These are phyloP conservation scores for Vanessa cardui DNA, from an alignment of 2,888 invertebrate genomes.

Conservation along the genomic window DNA sequence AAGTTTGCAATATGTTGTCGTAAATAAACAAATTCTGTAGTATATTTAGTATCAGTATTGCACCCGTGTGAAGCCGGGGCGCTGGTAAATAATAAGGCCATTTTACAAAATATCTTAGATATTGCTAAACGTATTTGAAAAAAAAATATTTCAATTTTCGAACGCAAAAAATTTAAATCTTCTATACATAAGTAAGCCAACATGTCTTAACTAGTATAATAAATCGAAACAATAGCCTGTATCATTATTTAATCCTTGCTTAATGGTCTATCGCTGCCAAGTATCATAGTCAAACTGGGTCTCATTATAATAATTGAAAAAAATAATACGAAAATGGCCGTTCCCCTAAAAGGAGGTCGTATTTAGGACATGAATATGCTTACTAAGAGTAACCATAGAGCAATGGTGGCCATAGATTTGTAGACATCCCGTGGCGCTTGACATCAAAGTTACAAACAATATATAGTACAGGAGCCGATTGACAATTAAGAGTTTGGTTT, in stretches of 20 bases:
- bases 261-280: conserved; percentile 27
- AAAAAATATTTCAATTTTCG: too few species aligned
- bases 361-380: conserved; percentile 40
- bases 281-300: conserved; percentile 22
- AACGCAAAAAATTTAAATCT: too few species aligned
- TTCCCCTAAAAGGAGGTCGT: conserved; percentile 44
- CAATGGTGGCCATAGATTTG: conserved; percentile 9
- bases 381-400: conserved; percentile 27
- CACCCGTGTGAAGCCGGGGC: too few species aligned
- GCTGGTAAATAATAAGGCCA: too few species aligned
- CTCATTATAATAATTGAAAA: conserved; percentile 39
- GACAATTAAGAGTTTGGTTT: neutral
- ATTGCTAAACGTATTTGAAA: too few species aligned
- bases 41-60: too few species aligned
- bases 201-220: too few species aligned
- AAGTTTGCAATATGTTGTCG: too few species aligned
- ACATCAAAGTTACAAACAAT: conserved; percentile 20
- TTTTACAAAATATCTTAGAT: too few species aligned
- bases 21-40: too few species aligned
- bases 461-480: conserved; percentile 22
- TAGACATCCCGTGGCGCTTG: conserved; percentile 18
- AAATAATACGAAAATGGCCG: conserved; percentile 47
- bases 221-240: neutral
- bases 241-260: conserved; percentile 16
- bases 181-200: too few species aligned